phyloP scores from a whole-genome alignment of 1,140 invertebrate genomes.

The Heliconius congener region DNA sequence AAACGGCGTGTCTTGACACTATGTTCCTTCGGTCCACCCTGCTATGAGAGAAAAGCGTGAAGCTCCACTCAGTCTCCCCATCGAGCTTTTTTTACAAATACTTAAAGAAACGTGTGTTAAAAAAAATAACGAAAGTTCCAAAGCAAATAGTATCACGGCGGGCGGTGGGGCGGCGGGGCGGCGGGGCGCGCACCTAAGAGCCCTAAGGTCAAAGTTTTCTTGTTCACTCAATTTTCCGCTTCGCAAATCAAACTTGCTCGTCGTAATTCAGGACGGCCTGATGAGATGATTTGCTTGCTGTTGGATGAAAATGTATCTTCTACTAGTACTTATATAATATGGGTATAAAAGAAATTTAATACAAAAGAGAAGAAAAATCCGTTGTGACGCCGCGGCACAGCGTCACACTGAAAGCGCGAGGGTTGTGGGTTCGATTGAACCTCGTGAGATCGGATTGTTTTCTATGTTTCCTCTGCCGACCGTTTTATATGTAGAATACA shows the following conservation, averaged over 20 bases:
- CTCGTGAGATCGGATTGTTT: too few relatives aligned
- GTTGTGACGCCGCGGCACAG: too few relatives aligned
- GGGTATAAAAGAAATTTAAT: too few relatives aligned
- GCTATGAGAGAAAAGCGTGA: not conserved
- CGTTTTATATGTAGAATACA: too few relatives aligned
- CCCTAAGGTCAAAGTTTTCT: conserved; percentile 20
- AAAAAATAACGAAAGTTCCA: too few relatives aligned
- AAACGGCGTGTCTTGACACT: not conserved
- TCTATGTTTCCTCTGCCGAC: too few relatives aligned
- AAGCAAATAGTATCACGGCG: not conserved
- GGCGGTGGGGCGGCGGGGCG: not conserved
- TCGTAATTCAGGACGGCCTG: conserved; percentile 14
- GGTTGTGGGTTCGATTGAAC: too few relatives aligned
- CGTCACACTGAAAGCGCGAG: too few relatives aligned
- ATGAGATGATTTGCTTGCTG: conserved; percentile 8
- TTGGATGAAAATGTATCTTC: not conserved
- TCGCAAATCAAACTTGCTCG: conserved; percentile 25
- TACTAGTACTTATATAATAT: not conserved
- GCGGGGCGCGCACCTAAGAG: not conserved
- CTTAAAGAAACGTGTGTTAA: too few relatives aligned
- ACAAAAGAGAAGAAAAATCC: too few relatives aligned
- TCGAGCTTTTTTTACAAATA: too few relatives aligned
- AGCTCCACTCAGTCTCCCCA: not conserved
- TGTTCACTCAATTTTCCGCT: conserved; percentile 29
- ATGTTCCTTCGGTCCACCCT: not conserved